Conservation (phyloP, 2,113 vertebrate species). For the Capricornis sumatraensis region DNA sequence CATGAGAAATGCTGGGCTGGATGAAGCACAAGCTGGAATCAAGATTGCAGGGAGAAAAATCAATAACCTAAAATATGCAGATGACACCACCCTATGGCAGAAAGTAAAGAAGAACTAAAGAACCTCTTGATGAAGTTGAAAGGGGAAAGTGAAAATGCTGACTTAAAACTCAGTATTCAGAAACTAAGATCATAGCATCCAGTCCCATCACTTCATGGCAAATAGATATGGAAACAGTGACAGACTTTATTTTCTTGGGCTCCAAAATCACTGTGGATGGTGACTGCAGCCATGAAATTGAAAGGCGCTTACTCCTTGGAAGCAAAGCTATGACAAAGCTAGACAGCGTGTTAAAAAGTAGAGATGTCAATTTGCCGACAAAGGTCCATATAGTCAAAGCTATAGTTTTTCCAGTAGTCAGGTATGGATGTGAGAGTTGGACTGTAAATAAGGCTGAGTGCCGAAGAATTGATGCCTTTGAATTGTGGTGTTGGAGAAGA, state of each 20-base stretch:
- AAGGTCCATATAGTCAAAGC: neutral
- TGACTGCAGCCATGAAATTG: neutral
- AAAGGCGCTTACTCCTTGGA: neutral
- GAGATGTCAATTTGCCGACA: neutral
- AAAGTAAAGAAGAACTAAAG: neutral
- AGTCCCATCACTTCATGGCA: neutral
- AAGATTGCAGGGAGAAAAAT: neutral
- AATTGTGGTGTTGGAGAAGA: neutral
- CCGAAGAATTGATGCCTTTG: neutral
- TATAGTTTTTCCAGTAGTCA: neutral
- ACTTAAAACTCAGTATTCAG: neutral
- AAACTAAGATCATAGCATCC: neutral
- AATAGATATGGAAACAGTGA: neutral
- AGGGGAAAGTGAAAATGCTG: neutral
- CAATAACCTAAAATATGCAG: neutral
- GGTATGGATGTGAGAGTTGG: neutral
- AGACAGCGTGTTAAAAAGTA: neutral
- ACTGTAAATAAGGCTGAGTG: neutral
- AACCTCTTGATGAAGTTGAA: neutral
- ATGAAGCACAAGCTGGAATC: neutral
- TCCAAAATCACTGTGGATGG: neutral
- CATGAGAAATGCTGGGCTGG: neutral
- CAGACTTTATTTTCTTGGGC: neutral
- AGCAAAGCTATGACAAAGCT: neutral
- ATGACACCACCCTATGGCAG: neutral